Conservation (phyloP, 2,797 vertebrate species). For the Pangasius macronema region DNA sequence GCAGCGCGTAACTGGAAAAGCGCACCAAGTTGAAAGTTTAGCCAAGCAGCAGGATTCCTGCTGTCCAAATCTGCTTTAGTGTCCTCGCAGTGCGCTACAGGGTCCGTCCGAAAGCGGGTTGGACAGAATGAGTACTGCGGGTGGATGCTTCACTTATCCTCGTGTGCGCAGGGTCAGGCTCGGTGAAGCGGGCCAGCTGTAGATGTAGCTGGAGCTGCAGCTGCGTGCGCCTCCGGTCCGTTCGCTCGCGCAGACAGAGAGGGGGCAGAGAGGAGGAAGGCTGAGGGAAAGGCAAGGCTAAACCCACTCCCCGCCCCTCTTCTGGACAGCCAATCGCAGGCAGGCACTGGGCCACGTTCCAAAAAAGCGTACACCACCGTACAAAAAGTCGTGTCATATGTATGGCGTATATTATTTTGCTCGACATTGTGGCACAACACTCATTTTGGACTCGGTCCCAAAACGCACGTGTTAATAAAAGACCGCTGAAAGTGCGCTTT, state of each 20-base stretch:
- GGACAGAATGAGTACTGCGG: background rate
- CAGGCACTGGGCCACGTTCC: conserved; percentile 36
- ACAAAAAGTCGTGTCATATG: conserved; percentile 10
- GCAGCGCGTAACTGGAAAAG: background rate
- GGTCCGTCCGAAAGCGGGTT: background rate
- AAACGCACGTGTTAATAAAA: conserved; percentile 76
- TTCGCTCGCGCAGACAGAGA: conserved; percentile 59
- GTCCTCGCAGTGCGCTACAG: conserved; percentile 23
- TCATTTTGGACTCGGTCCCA: conserved; percentile 20
- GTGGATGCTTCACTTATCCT: background rate
- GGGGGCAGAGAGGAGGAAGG: conserved; percentile 33
- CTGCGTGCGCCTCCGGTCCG: conserved; percentile 70
- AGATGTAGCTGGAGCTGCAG: conserved; percentile 51
- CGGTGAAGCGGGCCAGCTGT: background rate
- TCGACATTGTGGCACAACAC: background rate
- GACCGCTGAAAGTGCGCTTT: conserved; percentile 73
- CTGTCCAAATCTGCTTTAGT: background rate
- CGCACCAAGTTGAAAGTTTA: conserved; percentile 39
- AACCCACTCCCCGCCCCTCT: conserved; percentile 58
- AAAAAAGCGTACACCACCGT: background rate
- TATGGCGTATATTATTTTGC: background rate
- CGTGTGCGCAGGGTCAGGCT: background rate
- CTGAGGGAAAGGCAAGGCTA: conserved; percentile 49
- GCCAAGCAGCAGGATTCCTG: conserved; percentile 22
- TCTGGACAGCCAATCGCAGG: conserved; percentile 62